phyloP scores from a whole-genome alignment of 2,113 vertebrate genomes.

The Sylvia atricapilla region DNA sequence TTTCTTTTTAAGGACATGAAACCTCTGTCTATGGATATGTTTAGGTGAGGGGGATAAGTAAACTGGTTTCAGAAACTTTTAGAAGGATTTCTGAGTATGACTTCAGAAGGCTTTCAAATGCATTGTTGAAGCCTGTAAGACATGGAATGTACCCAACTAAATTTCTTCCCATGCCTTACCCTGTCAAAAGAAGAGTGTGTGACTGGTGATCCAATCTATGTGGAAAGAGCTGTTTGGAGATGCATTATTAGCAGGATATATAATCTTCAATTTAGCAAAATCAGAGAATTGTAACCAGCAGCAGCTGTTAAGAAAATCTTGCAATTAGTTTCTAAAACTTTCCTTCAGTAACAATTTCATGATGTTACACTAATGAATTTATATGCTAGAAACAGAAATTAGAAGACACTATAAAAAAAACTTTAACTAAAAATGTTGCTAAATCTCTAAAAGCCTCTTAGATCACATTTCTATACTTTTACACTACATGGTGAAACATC shows the following conservation, averaged over 20 bases:
- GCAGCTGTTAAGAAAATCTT: neutral
- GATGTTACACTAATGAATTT: neutral
- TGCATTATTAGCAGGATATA: neutral
- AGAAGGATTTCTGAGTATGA: neutral
- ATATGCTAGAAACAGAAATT: neutral
- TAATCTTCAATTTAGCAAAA: neutral
- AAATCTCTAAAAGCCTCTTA: neutral
- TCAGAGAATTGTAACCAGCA: neutral
- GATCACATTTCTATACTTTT: neutral
- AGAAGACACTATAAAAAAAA: neutral
- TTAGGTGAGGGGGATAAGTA: neutral
- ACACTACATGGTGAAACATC: neutral
- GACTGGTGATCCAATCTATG: neutral
- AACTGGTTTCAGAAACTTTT: neutral
- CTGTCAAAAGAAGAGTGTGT: neutral
- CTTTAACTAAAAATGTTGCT: neutral
- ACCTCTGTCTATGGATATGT: neutral
- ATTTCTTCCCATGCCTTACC: neutral
- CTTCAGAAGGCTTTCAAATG: neutral
- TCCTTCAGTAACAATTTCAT: neutral
- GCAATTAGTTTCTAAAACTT: neutral
- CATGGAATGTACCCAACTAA: neutral
- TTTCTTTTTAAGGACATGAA: neutral
- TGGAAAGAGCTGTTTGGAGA: neutral
- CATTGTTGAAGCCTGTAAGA: neutral